A percentile compares a stretch with the other conserved stretches of the same genome.
These are phyloP conservation scores for Acronicta aceris DNA, from an alignment of 2,888 invertebrate species.

Conservation along the genomic window DNA sequence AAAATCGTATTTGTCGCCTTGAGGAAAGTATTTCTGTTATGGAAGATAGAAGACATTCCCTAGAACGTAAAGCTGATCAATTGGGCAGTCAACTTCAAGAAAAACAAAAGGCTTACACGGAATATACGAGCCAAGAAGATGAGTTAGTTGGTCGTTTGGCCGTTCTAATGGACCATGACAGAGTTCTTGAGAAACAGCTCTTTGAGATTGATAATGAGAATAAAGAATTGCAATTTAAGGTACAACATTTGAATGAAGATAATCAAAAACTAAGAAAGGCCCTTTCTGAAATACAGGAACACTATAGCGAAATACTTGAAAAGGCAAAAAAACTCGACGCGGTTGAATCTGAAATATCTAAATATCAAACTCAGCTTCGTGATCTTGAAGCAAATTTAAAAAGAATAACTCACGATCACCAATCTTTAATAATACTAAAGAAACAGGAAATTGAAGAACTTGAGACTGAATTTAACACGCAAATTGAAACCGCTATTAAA, in stretches of 20 bases:
- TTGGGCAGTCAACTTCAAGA: slow-evolving; percentile 90
- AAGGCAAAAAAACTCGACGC: slow-evolving; percentile 75
- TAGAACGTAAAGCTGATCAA: slow-evolving; percentile 90
- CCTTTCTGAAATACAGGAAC: slow-evolving; percentile 79
- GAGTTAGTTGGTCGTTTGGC: slow-evolving; percentile 90
- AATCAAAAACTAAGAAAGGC: slow-evolving; percentile 84
- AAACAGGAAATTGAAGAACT: slow-evolving; percentile 82
- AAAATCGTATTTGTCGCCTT: slow-evolving; percentile 90
- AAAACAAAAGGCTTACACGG: slow-evolving; percentile 89
- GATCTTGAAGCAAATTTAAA: slow-evolving; percentile 83
- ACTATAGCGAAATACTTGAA: slow-evolving; percentile 73
- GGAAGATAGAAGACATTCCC: slow-evolving; percentile 89
- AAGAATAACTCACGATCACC: slow-evolving; percentile 75
- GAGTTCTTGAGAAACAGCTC: slow-evolving; percentile 90
- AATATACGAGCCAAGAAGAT: slow-evolving; percentile 90
- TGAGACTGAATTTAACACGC: slow-evolving; percentile 83
- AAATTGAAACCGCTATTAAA: slow-evolving; percentile 83
- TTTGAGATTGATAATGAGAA: slow-evolving; percentile 89
- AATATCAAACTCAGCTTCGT: slow-evolving; percentile 75
- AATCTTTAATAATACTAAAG: slow-evolving; percentile 77
- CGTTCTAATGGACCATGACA: slow-evolving; percentile 90
- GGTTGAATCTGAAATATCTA: slow-evolving; percentile 71
- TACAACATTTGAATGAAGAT: slow-evolving; percentile 86
- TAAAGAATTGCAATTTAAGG: slow-evolving; percentile 86
- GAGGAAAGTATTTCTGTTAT: slow-evolving; percentile 91